Base-by-base conservation (phyloP, 2,113 vertebrate species). In the Pholis gunnellus region DNA sequence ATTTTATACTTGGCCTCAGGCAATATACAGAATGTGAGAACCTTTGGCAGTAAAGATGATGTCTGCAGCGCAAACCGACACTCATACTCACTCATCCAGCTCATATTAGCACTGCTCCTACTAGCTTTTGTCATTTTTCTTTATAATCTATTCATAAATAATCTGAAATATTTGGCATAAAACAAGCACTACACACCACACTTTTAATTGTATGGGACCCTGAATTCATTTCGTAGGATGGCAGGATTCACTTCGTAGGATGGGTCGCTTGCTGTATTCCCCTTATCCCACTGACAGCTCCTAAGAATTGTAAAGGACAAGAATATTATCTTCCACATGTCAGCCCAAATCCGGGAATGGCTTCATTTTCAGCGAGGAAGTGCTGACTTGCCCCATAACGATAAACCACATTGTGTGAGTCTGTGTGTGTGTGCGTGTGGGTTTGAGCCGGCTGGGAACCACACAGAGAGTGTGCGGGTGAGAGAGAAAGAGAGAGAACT, bases 391-490 rank as follows among this genome's bases (percentile, higher is more conserved):
- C 71, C 71, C 72, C 15, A 40, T 60, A 78, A 44, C 6, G 74
- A 79, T 56, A 72, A 79, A 88, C 78, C 81, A 81, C 82, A 86
- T 77, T 78, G 76, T 85, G 73, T 64, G 84, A 79, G 78, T 80
- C 57, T 89, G 85, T 57, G 54, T 89, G 86, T 78, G 76, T 85
- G 75, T 64, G 84, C 76, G 78, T 79, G 56, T 88, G 85, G 56
- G 70, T 88, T 86, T 57, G 71, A 79, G 89, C 64, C 36, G 59
- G 50, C 83, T 60, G 82, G 77, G 75, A 93, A 72, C 89, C 88
- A 91, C 88, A 92, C 89, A 92, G 86, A 81, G 89, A 78, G 88
- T 81, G 81, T 76, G 84, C 80, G 82, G 46, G 86, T 81, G 83
- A 64, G 82, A 77, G 85, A 75, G 81, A 77, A 82, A 75, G 73